A percentile compares a stretch with the other conserved stretches of the same genome.
These are phyloP conservation scores for Physella acuta DNA, from an alignment of 1,140 invertebrate species.

Conservation along the genomic window DNA sequence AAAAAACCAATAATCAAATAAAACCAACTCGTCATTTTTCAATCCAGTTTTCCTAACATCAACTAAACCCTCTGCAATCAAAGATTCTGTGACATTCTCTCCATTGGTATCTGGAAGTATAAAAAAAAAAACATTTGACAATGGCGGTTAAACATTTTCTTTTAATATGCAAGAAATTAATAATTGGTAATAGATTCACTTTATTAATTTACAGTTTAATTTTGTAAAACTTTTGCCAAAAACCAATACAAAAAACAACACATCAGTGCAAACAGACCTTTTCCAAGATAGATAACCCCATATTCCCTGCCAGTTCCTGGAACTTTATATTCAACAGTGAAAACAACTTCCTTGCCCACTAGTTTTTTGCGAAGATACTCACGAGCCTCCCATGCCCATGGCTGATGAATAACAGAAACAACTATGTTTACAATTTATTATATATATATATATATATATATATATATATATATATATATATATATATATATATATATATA, in stretches of 20 bases:
- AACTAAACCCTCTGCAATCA: constrained; percentile 85
- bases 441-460: neutral
- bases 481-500: neutral
- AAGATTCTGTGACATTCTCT: constrained; percentile 78
- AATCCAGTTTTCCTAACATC: constrained; percentile 78
- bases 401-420: constrained; percentile 62
- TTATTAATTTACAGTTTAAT: too few relatives aligned
- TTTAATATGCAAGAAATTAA: neutral
- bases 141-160: too few relatives aligned
- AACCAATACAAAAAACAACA: too few relatives aligned
- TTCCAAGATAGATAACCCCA: constrained; percentile 83
- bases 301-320: constrained; percentile 77
- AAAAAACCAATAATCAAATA: too few relatives aligned
- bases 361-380: constrained; percentile 91
- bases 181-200: too few relatives aligned
- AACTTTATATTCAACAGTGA: constrained; percentile 67
- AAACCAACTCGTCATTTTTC: constrained; percentile 67
- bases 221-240: too few relatives aligned
- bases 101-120: constrained; percentile 40
- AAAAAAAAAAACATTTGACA: neutral
- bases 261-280: too few relatives aligned
- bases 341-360: constrained; percentile 85
- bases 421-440: neutral
- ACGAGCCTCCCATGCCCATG: constrained; percentile 93
- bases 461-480: neutral